Evolutionary conservation across 2,797 vertebrate species (phyloP).

Genomic region (Gambelia wislizenii): DNA sequence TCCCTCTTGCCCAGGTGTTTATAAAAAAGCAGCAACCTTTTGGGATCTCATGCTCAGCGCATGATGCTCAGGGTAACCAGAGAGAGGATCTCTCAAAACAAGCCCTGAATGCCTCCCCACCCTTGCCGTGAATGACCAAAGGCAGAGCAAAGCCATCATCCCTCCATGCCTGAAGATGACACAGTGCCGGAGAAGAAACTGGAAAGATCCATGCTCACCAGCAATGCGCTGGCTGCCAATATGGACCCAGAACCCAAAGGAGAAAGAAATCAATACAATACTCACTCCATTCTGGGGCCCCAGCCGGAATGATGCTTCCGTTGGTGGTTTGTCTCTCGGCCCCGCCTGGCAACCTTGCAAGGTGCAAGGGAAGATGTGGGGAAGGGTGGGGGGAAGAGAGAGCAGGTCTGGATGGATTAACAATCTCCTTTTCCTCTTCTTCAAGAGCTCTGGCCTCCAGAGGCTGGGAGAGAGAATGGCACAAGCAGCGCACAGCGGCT

Average conservation of each 20-base stretch:
- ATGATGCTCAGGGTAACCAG: too few relatives aligned
- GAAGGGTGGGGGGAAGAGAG: background rate
- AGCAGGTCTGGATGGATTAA: background rate
- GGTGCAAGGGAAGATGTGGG: conserved; percentile 8
- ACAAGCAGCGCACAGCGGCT: background rate
- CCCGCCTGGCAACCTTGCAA: conserved; percentile 7
- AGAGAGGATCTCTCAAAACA: background rate
- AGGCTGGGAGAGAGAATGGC: background rate
- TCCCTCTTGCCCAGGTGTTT: background rate
- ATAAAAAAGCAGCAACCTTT: background rate
- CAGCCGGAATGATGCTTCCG: background rate
- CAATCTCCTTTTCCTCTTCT: background rate
- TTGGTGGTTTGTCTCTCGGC: background rate
- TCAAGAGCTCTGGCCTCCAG: background rate
- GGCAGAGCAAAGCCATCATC: too few relatives aligned
- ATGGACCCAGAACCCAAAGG: background rate
- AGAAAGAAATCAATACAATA: background rate
- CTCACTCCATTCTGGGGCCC: conserved; percentile 20
- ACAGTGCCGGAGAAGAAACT: too few relatives aligned
- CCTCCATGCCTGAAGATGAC: too few relatives aligned
- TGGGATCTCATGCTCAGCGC: too few relatives aligned
- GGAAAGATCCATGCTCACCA: background rate
- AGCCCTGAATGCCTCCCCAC: background rate
- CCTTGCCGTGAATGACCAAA: background rate
- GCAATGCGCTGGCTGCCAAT: background rate